Evolutionary conservation across 23 tunicate genomes (phyloP), one percentile per base, ranked within the genome.

Genomic region (Halocynthia roretzi): DNA sequence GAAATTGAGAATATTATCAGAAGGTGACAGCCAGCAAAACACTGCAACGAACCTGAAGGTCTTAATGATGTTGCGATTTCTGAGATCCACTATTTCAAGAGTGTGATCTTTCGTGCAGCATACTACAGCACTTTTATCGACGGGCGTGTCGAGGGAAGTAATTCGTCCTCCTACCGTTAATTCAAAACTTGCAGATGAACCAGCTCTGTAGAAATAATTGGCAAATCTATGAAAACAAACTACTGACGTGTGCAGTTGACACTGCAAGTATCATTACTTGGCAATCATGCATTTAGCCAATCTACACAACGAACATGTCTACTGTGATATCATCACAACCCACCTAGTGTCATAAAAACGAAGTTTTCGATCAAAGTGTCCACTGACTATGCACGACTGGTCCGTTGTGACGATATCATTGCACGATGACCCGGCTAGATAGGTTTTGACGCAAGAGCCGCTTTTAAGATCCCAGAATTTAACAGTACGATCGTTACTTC

Each of bases 61-160:
- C 4, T 87, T 81, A 12, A 76, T 18, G 23, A 91, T 91, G 49
- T 84, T 51, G 11, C 72, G 49, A 53, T 91, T 91, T 20, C 97
- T 60, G 18, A 91, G 20, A 57, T 91, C 97, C 7, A 91, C 79
- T 54, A 91, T 61, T 77, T 91, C 97, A 56, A 91, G 76, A 8
- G 97, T 85, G 77, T 91, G 97, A 67, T 91, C 91, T 52, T 91
- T 91, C 51, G 97, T 91, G 67, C 97, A 91, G 71, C 97, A 91
- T 7, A 91, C 67, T 65, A 91, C 53, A 6, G 82, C 11, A 40
- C 84, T 77, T 50, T 67, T 86, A 61, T 89, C 96, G 48, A 76
- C 54, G 6, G 97, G 97, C 83, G 88, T 91, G 80, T 91, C 97
- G 61, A 91, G 50, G 52, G 90, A 91, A 48, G 97, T 91, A 9